Percentiles rank a stretch among this genome's conserved stretches.
Evolutionary conservation across 2,797 vertebrate genomes (phyloP).

Genomic region (Microhierax caerulescens): DNA sequence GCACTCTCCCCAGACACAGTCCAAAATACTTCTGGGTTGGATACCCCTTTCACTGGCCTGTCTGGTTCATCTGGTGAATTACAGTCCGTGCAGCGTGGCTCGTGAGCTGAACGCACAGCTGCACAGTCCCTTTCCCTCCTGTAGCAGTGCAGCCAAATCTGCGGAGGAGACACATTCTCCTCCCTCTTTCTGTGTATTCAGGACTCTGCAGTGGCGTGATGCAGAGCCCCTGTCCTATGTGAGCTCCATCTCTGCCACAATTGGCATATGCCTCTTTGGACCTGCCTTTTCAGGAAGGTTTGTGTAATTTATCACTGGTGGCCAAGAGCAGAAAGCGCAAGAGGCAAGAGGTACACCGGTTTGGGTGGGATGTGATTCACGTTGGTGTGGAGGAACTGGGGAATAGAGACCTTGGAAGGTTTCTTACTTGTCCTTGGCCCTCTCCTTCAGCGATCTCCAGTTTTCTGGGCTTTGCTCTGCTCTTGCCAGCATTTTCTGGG

Average conservation of each 20-base stretch:
- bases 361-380: background rate
- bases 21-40: background rate
- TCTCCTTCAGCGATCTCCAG: background rate
- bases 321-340: background rate
- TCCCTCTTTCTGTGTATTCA: background rate
- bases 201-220: background rate
- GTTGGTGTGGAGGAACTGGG: rapidly evolving
- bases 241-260: background rate
- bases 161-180: background rate
- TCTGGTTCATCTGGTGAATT: background rate
- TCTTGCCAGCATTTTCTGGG: background rate
- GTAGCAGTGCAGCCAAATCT: background rate
- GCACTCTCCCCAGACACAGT: background rate
- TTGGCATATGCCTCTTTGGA: background rate
- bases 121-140: background rate
- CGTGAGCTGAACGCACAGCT: background rate
- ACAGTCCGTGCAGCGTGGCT: background rate
- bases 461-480: background rate
- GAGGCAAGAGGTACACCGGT: background rate
- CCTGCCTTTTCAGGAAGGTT: background rate
- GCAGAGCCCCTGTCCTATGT: background rate
- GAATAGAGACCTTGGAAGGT: background rate
- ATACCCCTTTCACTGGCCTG: background rate
- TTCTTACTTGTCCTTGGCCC: background rate
- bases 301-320: background rate